A percentile compares a stretch with the other conserved stretches of the same genome.
These are phyloP conservation scores for Callospermophilus lateralis DNA, from an alignment of 2,113 vertebrate species.

Conservation along the genomic window DNA sequence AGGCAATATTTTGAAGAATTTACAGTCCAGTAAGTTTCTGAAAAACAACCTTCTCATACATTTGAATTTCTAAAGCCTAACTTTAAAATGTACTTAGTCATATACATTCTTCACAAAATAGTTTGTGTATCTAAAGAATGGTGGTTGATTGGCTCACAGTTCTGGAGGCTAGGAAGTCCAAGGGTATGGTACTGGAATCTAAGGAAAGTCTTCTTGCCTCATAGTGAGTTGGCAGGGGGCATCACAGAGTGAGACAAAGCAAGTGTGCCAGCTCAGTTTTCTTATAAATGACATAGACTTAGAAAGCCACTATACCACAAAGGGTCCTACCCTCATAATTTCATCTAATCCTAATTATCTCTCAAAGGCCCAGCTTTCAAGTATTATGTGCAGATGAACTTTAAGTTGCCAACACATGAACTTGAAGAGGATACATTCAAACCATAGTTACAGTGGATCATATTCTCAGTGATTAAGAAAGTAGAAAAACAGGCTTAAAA, in stretches of 20 bases:
- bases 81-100: not conserved
- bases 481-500: not conserved
- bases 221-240: not conserved
- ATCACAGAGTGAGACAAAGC: no score
- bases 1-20: constrained; percentile 3
- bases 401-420: not conserved
- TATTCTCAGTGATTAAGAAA: not conserved
- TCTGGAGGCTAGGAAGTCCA: not conserved
- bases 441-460: not conserved
- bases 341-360: not conserved
- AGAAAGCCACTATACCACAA: not conserved
- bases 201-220: not conserved
- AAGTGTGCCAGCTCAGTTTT: not conserved
- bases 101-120: not conserved
- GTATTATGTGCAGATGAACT: not conserved
- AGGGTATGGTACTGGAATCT: not conserved
- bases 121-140: not conserved
- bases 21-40: not conserved
- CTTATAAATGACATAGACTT: not conserved
- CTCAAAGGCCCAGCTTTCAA: not conserved
- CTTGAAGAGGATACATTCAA: not conserved
- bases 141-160: not conserved
- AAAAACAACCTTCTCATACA: not conserved
- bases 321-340: not conserved
- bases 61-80: not conserved